Percentiles rank a stretch among this genome's conserved stretches.
Conservation (phyloP, 2,113 vertebrate species). For the cattle (Bos taurus) region DNA sequence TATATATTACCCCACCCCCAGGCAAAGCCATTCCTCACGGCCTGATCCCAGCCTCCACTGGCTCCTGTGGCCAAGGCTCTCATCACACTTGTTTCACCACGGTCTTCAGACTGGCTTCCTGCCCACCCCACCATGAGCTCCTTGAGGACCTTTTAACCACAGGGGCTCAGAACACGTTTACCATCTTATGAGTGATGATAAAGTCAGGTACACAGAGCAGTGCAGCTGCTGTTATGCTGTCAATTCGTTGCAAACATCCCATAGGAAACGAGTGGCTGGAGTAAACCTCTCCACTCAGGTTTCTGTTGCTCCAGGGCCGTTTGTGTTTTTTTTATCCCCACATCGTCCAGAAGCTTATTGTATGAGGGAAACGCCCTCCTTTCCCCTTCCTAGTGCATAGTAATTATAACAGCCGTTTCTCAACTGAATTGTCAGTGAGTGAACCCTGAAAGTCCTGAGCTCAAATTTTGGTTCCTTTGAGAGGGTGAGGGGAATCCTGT, state of each 20-base stretch:
- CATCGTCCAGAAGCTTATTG: not conserved
- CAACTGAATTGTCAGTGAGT: not conserved
- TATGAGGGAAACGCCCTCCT: not conserved
- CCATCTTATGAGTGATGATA: not conserved
- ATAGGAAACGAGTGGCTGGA: not conserved
- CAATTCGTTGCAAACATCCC: not conserved
- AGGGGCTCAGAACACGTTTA: not conserved
- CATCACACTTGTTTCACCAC: not conserved
- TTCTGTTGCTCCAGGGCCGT: too few species aligned
- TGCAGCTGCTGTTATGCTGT: not conserved
- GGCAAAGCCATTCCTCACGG: not conserved
- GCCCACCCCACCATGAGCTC: not conserved
- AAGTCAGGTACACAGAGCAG: too few species aligned
- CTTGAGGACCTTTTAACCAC: not conserved
- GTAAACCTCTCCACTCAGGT: too few species aligned
- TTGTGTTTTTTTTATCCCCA: not conserved
- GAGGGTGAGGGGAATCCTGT: not conserved
- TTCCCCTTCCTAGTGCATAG: not conserved
- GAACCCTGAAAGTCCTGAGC: accelerated
- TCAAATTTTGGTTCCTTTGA: not conserved
- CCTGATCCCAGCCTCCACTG: not conserved
- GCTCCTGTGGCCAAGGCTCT: not conserved
- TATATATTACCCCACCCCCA: too few species aligned
- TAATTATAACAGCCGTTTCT: not conserved
- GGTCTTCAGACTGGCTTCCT: not conserved